phyloP scores from a whole-genome alignment of 2,113 vertebrate genomes.

The Cephalopterus ornatus region DNA sequence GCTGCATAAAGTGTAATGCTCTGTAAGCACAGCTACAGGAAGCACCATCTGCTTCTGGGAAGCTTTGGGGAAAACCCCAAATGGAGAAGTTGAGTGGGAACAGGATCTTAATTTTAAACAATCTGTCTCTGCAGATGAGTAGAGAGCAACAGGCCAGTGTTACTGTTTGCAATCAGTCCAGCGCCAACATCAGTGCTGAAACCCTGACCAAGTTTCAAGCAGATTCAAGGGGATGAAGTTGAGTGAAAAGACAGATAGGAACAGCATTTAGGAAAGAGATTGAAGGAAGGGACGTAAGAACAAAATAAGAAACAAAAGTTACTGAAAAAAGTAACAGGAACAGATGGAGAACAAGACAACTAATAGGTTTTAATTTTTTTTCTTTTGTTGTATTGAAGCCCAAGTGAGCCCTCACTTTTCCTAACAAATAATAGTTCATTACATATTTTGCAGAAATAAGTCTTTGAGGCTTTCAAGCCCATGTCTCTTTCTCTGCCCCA shows the following conservation, averaged over 20 bases:
- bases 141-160: neutral
- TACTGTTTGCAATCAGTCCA: neutral
- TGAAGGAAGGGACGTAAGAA: neutral
- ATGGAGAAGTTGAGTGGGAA: slow-evolving; percentile 52
- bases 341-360: neutral
- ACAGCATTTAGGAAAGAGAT: neutral
- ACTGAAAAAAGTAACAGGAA: neutral
- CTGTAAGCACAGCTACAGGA: neutral
- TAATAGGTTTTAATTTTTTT: neutral
- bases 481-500: neutral
- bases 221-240: neutral
- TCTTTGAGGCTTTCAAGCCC: neutral
- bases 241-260: neutral
- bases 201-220: neutral
- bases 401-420: neutral
- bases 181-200: neutral
- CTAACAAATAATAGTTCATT: neutral
- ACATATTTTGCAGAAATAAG: neutral
- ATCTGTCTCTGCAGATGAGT: slow-evolving; percentile 35
- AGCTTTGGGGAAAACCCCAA: slow-evolving; percentile 51
- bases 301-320: neutral
- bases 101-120: slow-evolving; percentile 38
- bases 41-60: slow-evolving; percentile 44
- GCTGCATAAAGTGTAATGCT: neutral
- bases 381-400: neutral